Conservation (phyloP, 2,797 vertebrate genomes). For the Selene dorsalis region DNA sequence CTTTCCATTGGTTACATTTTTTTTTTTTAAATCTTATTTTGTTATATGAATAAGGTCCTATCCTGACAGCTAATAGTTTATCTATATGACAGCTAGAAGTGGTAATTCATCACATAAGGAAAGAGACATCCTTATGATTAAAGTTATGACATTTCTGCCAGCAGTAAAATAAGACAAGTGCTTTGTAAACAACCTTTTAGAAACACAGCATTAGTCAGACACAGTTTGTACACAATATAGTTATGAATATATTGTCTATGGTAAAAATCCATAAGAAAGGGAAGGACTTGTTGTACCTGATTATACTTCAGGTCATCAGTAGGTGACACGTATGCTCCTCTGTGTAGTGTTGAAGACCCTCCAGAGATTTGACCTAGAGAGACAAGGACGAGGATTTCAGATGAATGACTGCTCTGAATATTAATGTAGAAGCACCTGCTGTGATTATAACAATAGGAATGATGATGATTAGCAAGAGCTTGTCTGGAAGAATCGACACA, state of each 20-base stretch:
- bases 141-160: background rate
- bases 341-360: slow-evolving; percentile 94
- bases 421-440: background rate
- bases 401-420: background rate
- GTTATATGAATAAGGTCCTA: background rate
- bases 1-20: background rate
- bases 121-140: background rate
- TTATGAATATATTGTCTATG: background rate
- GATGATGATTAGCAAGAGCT: background rate
- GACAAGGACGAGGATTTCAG: slow-evolving; percentile 19
- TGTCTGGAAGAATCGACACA: background rate
- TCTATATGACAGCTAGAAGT: background rate
- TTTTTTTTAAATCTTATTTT: too few species aligned
- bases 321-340: slow-evolving; percentile 96
- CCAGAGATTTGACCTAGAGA: slow-evolving; percentile 90
- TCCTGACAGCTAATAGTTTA: background rate
- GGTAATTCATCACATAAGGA: slow-evolving; percentile 6
- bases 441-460: slow-evolving; percentile 10
- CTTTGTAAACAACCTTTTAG: too few species aligned
- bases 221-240: background rate
- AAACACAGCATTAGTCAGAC: background rate
- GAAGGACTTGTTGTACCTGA: slow-evolving; percentile 85
- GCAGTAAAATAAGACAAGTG: background rate
- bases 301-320: slow-evolving; percentile 97
- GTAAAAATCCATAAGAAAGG: background rate